Evolutionary conservation across 1,140 invertebrate genomes (phyloP).

Genomic region (Aphidius ervi): DNA sequence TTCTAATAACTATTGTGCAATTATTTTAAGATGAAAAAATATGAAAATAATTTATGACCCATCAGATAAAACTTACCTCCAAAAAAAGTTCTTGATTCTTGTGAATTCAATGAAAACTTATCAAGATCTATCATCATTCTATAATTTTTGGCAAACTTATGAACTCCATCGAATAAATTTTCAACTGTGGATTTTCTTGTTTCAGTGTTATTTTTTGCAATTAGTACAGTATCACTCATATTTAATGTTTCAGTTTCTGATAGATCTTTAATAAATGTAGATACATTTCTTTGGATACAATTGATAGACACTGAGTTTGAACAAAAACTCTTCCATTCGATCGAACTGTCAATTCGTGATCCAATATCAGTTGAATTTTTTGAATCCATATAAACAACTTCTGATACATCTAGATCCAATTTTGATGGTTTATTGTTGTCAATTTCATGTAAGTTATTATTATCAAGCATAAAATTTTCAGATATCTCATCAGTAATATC

Average conservation of each 20-base stretch:
- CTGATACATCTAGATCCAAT: slow-evolving; percentile 38
- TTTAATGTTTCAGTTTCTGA: slow-evolving; percentile 35
- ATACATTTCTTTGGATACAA: slow-evolving; percentile 29
- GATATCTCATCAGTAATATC: background rate
- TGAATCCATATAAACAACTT: slow-evolving; percentile 37
- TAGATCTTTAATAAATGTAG: slow-evolving; percentile 32
- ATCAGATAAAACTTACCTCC: slow-evolving; percentile 36
- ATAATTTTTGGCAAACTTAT: slow-evolving; percentile 43
- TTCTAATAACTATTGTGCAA: no score
- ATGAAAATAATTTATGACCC: no score
- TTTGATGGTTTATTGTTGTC: slow-evolving; percentile 41
- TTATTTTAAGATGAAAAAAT: no score
- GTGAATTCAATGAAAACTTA: slow-evolving; percentile 33
- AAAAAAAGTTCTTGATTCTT: slow-evolving; percentile 48
- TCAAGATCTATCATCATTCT: slow-evolving; percentile 44
- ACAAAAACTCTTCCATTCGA: slow-evolving; percentile 13
- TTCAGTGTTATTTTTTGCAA: slow-evolving; percentile 30
- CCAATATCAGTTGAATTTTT: slow-evolving; percentile 19
- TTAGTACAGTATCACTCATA: slow-evolving; percentile 41
- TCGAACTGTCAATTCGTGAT: slow-evolving; percentile 6
- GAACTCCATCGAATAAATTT: slow-evolving; percentile 40
- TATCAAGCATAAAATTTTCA: slow-evolving; percentile 18
- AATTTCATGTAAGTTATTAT: slow-evolving; percentile 26
- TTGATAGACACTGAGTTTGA: slow-evolving; percentile 20
- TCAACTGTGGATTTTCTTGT: slow-evolving; percentile 14